Evolutionary conservation across 2,888 invertebrate species (phyloP), one percentile per base, ranked within the genome.

Genomic region (Leptinotarsa tumamoca): DNA sequence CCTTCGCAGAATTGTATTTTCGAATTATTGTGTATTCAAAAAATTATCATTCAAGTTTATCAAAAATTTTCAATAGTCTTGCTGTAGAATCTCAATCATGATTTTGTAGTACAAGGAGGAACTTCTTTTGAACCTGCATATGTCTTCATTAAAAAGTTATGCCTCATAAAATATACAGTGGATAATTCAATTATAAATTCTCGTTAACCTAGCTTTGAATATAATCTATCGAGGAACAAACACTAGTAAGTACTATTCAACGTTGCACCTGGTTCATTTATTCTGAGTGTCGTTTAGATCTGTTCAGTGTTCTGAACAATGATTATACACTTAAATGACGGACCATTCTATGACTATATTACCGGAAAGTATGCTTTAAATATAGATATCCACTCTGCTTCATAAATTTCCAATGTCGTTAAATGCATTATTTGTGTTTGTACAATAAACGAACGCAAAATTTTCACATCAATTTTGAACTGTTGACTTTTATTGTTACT

Each of bases 61-160:
- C 33, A 33, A 33, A 10, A 33, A 33, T 33, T 1, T 33, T 33
- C 33, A 43, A 10, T 43, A 43, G 43, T 2, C 43, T 43, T 43
- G 10, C 43, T 43, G 18, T 18, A 5, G 18, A 54, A 54, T n/a
- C 18, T 54, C 10, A 54, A n/a, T 18, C 18, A 54, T 18, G n/a
- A 17, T 15, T 54, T 58, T n/a, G 61, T 61, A 15, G 14, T 27
- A 61, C 3, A 18, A 10, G 4, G 1, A 27, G 27, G 21, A 61
- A 27, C 14, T 21, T 15, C 43, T 61, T 63, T 2, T 17, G 33
- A 63, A 63, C 17, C n/a, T 33, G 23, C 33, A 61, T 61, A 27
- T 13, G 21, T 68, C 58, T 58, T 58, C 43, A 70, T 70, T 70
- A 49, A 70, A 70, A 70, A 49, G 70, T 21, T 61, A 70, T 49